These are phyloP conservation scores for Epizoanthus stellaris DNA, from an alignment of 92 coral and sea anemone species.

Conservation along the genomic window DNA sequence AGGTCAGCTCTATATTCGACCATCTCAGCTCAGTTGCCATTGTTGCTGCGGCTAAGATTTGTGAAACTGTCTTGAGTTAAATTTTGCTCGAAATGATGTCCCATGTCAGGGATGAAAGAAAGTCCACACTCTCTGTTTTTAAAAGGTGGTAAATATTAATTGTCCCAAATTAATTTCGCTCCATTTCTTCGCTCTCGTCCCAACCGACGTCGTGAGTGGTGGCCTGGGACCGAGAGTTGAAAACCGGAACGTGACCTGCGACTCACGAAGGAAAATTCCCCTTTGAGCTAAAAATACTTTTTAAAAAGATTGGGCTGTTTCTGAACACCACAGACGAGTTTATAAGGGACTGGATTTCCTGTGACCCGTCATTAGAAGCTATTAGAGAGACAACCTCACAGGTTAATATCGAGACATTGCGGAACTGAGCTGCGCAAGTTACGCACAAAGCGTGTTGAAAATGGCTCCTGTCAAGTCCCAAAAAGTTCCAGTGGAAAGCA, in stretches of 20 bases:
- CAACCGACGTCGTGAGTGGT: background rate
- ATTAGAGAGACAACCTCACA: background rate
- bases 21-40: no score
- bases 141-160: no score
- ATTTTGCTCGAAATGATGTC: no score
- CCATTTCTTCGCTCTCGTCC: background rate
- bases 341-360: no score
- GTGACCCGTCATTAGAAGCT: background rate
- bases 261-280: no score
- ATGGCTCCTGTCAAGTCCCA: conserved; percentile 53
- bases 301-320: background rate
- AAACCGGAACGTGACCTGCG: conserved; percentile 15
- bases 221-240: background rate
- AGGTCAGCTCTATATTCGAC: no score
- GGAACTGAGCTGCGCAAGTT: conserved; percentile 1
- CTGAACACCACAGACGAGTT: background rate
- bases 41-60: no score
- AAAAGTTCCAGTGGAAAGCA: conserved; percentile 65
- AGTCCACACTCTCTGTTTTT: no score
- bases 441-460: background rate
- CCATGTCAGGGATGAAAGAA: no score
- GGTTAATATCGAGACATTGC: background rate
- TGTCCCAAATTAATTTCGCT: background rate
- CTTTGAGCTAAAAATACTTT: background rate
- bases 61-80: no score